Conservation (phyloP, 2,797 vertebrate genomes). For the Characodon lateralis region DNA sequence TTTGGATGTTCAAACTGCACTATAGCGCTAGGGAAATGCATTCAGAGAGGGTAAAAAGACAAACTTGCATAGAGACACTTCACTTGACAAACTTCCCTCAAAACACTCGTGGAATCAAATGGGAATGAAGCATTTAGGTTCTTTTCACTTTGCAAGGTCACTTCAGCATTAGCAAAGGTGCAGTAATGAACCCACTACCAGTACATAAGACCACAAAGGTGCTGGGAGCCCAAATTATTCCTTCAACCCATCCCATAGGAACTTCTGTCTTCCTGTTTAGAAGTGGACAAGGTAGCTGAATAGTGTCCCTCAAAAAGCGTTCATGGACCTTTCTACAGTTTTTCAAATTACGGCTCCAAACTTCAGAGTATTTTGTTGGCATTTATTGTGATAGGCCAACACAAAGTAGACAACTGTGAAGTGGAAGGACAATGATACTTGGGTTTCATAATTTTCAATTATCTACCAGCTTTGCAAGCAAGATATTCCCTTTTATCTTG, state of each 20-base stretch:
- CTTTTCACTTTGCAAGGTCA: constrained; percentile 62
- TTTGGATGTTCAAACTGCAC: constrained; percentile 37
- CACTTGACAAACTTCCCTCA: background rate
- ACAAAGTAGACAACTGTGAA: background rate
- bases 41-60: constrained; percentile 43
- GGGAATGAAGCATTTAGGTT: constrained; percentile 9
- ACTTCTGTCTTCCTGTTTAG: background rate
- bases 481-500: background rate
- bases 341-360: background rate
- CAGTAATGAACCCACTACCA: constrained; percentile 38
- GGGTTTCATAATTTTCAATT: background rate
- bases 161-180: constrained; percentile 27
- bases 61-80: background rate
- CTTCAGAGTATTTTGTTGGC: background rate
- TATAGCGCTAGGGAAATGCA: constrained; percentile 43
- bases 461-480: background rate
- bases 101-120: constrained; percentile 16
- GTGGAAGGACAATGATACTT: background rate
- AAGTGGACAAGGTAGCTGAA: constrained; percentile 29
- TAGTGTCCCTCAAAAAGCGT: background rate
- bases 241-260: constrained; percentile 23
- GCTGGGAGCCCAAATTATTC: constrained; percentile 21
- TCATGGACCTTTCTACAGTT: background rate
- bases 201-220: constrained; percentile 5
- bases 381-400: background rate